Percentiles rank a stretch among this genome's conserved stretches.
phyloP scores from a whole-genome alignment of 2,113 vertebrate genomes.

The Tringa solitaria region DNA sequence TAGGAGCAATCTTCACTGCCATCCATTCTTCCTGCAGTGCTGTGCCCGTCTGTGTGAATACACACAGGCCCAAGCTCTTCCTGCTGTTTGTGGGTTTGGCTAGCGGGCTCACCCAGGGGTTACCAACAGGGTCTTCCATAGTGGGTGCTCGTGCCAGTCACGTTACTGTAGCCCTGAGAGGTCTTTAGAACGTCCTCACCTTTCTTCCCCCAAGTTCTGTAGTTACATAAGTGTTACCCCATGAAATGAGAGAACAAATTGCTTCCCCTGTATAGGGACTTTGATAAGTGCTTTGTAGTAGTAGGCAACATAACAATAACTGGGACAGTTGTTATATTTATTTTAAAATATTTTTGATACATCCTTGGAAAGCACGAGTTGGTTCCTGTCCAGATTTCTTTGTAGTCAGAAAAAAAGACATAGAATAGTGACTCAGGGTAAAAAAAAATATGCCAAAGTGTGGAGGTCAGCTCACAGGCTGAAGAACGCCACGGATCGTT shows the following conservation, averaged over 20 bases:
- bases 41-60: accelerated
- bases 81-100: accelerated
- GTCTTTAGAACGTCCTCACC: not conserved
- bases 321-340: not conserved
- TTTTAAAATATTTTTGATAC: not conserved
- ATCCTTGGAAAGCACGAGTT: not conserved
- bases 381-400: not conserved
- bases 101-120: not conserved
- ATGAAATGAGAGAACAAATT: not conserved
- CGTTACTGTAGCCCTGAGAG: not conserved
- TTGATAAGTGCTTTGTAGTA: not conserved
- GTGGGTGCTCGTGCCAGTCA: accelerated
- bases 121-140: not conserved
- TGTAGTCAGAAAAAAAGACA: not conserved
- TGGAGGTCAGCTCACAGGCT: not conserved
- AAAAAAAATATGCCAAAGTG: not conserved
- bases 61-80: accelerated
- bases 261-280: not conserved
- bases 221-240: not conserved
- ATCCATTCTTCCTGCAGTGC: accelerated
- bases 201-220: not conserved
- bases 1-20: not conserved
- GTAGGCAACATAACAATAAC: not conserved
- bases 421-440: not conserved
- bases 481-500: not conserved